These are phyloP conservation scores for Smittia sp. DNA, from an alignment of 2,888 invertebrate genomes.

Conservation along the genomic window DNA sequence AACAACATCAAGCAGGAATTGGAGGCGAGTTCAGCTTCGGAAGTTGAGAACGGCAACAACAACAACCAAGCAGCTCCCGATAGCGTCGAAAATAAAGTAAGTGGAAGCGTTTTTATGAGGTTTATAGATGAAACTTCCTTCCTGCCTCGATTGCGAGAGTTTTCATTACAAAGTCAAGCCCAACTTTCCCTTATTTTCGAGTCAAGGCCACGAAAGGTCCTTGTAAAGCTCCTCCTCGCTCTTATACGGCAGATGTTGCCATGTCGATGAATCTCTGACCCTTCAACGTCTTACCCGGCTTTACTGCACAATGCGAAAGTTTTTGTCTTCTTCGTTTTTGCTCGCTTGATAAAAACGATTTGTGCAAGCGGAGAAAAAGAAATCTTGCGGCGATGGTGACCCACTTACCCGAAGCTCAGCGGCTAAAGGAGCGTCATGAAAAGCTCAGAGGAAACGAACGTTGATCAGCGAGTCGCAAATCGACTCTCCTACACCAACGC, in stretches of 20 bases:
- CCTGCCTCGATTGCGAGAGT: not conserved
- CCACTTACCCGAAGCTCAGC: not conserved
- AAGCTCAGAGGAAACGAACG: not conserved
- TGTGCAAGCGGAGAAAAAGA: not conserved
- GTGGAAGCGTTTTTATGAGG: constrained; percentile 42
- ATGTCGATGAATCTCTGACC: not conserved
- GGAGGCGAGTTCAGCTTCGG: not conserved
- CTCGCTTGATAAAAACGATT: constrained; percentile 14
- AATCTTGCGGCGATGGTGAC: not conserved
- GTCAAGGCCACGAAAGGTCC: not conserved
- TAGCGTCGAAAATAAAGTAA: constrained; percentile 54
- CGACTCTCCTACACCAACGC: not conserved
- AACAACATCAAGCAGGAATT: constrained; percentile 31
- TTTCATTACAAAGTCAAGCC: not conserved
- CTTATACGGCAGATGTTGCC: not conserved
- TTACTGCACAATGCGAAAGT: not conserved
- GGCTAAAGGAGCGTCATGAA: not conserved
- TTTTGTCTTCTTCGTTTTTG: not conserved
- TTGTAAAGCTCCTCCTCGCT: not conserved
- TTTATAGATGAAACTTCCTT: constrained; percentile 22
- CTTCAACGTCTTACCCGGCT: not conserved
- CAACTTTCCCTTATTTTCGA: too few relatives aligned
- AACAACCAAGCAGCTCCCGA: constrained; percentile 44
- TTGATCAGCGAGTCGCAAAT: not conserved
- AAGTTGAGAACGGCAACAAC: not conserved